phyloP scores from a whole-genome alignment of 2,888 invertebrate species.

The Monopis laevigella region DNA sequence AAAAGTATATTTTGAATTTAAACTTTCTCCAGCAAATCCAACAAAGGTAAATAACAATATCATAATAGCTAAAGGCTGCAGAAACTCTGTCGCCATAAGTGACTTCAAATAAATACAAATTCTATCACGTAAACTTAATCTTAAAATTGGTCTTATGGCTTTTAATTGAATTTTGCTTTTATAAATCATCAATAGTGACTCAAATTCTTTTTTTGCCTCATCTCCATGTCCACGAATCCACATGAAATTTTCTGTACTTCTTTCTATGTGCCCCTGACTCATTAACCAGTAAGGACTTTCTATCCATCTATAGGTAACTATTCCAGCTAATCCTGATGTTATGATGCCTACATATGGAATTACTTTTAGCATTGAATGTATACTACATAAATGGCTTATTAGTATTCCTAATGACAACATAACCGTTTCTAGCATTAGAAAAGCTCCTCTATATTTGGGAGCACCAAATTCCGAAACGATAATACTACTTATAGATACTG shows the following conservation, averaged over 20 bases:
- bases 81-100: constrained; percentile 22
- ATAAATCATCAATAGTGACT: constrained; percentile 19
- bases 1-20: constrained; percentile 20
- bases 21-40: constrained; percentile 22
- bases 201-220: constrained; percentile 21
- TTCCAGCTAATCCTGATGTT: constrained; percentile 16
- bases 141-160: constrained; percentile 21
- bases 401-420: constrained; percentile 23
- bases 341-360: constrained; percentile 20
- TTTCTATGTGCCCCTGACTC: constrained; percentile 20
- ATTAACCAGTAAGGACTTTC: constrained; percentile 25
- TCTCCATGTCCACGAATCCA: constrained; percentile 21
- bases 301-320: constrained; percentile 19
- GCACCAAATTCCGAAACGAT: constrained; percentile 22
- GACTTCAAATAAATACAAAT: constrained; percentile 19
- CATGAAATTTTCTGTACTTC: constrained; percentile 21
- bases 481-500: constrained; percentile 22
- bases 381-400: constrained; percentile 21
- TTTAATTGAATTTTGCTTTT: constrained; percentile 21
- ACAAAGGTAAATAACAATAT: constrained; percentile 24
- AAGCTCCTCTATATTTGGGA: constrained; percentile 21
- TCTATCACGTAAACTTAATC: constrained; percentile 17
- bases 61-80: constrained; percentile 24
- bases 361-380: constrained; percentile 18
- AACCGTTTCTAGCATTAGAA: constrained; percentile 23